Evolutionary conservation across 1,140 invertebrate genomes (phyloP), one percentile per base, ranked within the genome.

Genomic region (Goniozus legneri): DNA sequence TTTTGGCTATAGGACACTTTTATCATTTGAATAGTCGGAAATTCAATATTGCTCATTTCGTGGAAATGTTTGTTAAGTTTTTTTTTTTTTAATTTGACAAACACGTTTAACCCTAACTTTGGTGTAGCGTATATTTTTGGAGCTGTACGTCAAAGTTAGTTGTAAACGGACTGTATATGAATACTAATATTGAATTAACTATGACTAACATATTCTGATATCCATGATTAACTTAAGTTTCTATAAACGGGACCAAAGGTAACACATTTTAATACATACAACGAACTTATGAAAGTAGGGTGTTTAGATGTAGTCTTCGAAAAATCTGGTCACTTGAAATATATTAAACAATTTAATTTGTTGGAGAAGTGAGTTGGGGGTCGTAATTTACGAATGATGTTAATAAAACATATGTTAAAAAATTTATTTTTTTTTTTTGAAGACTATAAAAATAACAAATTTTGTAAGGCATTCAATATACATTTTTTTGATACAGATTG

Each of bases 161-260:
- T 43, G 8, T 42, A 39, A 38, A 50, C 32, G 54, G 47, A 59
- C 41, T 36, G 43, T 35, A 49, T 57, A n/a, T 45, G 30, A 39
- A 33, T 46, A 55, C 43, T 60, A 62, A 58, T 51, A 52, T 44
- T 47, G 42, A 54, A 27, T 45, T 47, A 48, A 53, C 42, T 27
- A 50, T 37, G 44, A 64, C 52, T 64, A 61, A 63, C 44, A 55
- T 33, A 36, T 67, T 39, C 64, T 61, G 62, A 63, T 53, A 44
- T 56, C 62, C 61, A 54, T 47, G 38, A 49, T 58, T 54, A 54
- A 49, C 40, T 47, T 67, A 67, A 67, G 68, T 69, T 71, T 71
- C 66, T 71, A 69, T 70, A 58, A 71, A 66, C 54, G 71, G 71
- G 68, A 71, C 71, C 69, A 73, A 73, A 72, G 71, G 66, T 71